phyloP scores from a whole-genome alignment of 2,888 invertebrate species.

The Candidula unifasciata region DNA sequence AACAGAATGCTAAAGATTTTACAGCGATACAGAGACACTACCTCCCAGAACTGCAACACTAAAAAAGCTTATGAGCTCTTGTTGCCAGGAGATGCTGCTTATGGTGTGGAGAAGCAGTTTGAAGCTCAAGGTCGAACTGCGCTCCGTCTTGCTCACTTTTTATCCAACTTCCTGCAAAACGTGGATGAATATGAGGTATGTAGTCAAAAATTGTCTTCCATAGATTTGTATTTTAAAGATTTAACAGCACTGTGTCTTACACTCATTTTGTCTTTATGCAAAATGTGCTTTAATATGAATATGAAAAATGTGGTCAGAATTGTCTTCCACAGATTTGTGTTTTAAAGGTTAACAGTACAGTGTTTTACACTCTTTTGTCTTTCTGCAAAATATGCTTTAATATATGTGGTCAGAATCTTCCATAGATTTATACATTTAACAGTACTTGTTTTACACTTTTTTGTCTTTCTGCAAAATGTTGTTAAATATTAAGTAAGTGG shows the following conservation, averaged over 20 bases:
- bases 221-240: background rate
- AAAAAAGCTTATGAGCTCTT: conserved; percentile 67
- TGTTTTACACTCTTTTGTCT: too few relatives aligned
- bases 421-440: too few relatives aligned
- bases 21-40: conserved; percentile 63
- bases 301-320: background rate
- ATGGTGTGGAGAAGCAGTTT: conserved; percentile 91
- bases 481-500: conserved; percentile 73
- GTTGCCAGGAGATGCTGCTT: conserved; percentile 89
- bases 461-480: conserved; percentile 91
- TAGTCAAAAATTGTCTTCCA: background rate
- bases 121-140: conserved; percentile 97
- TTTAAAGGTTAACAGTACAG: too few relatives aligned
- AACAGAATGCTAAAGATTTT: conserved; percentile 65
- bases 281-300: background rate
- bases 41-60: conserved; percentile 64
- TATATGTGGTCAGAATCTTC: too few relatives aligned
- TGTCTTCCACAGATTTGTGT: too few relatives aligned
- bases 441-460: conserved; percentile 94
- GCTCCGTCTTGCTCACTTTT: conserved; percentile 94
- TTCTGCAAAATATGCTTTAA: too few relatives aligned
- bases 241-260: background rate
- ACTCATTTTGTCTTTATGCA: background rate
- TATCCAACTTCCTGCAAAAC: conserved; percentile 92
- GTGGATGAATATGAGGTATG: conserved; percentile 75